These are phyloP conservation scores for Ormyrus pomaceus DNA, from an alignment of 2,888 invertebrate species.

Conservation along the genomic window DNA sequence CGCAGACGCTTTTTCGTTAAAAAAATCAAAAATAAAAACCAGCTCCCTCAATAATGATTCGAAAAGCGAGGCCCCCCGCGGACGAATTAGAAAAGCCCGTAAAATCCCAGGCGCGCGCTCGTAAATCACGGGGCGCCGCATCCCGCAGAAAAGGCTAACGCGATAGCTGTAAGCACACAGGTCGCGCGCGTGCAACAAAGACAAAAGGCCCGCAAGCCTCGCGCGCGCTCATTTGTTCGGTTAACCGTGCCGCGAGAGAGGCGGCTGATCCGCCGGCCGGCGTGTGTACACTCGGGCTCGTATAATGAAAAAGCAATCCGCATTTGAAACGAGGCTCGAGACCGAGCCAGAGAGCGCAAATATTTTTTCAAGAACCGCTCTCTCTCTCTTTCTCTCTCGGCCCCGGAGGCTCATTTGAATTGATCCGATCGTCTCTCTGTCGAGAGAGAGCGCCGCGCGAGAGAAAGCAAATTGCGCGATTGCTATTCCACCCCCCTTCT, in stretches of 20 bases:
- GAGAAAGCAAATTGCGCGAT: slow-evolving; percentile 50
- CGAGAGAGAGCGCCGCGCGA: background rate
- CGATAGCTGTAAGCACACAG: background rate
- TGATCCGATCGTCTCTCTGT: slow-evolving; percentile 49
- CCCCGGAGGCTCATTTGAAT: slow-evolving; percentile 46
- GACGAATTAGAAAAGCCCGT: no score
- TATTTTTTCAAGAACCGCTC: slow-evolving; percentile 53
- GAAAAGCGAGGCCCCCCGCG: no score
- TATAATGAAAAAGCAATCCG: slow-evolving; percentile 52
- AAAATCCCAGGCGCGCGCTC: no score
- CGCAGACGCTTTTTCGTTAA: no score
- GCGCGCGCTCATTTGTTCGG: slow-evolving; percentile 27
- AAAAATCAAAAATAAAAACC: no score
- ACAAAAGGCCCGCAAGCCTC: background rate
- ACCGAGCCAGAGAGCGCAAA: slow-evolving; percentile 27
- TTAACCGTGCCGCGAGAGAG: slow-evolving; percentile 9
- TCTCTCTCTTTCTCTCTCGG: background rate
- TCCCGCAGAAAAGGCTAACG: background rate
- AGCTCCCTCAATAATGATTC: no score
- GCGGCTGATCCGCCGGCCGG: background rate
- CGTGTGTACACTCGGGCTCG: no score
- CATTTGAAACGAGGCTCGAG: slow-evolving; percentile 33
- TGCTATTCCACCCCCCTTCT: slow-evolving; percentile 31
- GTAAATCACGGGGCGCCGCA: background rate
- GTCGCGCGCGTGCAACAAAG: background rate